Base-by-base conservation (phyloP, 2,797 vertebrate genomes). In the Rachycentron canadum region DNA sequence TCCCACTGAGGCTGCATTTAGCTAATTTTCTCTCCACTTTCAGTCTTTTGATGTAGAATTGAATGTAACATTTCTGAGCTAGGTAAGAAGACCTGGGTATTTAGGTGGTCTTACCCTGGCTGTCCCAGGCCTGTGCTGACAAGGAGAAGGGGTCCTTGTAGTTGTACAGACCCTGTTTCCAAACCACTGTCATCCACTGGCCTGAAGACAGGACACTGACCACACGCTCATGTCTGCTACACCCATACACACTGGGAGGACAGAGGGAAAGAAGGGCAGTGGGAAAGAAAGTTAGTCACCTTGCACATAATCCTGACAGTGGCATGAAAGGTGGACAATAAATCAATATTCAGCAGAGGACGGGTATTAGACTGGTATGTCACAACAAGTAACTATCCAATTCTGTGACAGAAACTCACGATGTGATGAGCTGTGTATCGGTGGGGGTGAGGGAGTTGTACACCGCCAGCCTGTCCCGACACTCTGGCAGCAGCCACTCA, bases 141-240 rank as follows among this genome's bases (percentile, higher is more conserved):
- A 99, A 95, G 47, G 93, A 81, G 66, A 99, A 98, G 0, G 96
- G 95, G 80, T 97, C 96, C 2, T 95, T 95, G 91, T 96, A 96
- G 90, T 94, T 97, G 89, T 97, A 96, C 66, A 96, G 92, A 23
- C 96, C 97, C 92, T 97, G 96, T 87, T 96, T 97, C 97, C 97
- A 99, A 76, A 99, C 91, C 74, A 99, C 90, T 0, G 97, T 95
- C 97, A 99, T 97, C 92, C 95, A 90, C 1, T 95, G 90, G 3
- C 95, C 95, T 0, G 98, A 99, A 0, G 97, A 97, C 81, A 99
- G 79, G 25, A 99, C 91, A 60, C 94, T 94, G 58, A 97, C 93
- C 12, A 95, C 41, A 0, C 91, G 95, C 84, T 99, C 97, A 55
- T 95, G 95, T n/a, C 95, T 93, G 82, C 96, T 98, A 94, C 97